Evolutionary conservation across 2,113 vertebrate genomes (phyloP), one percentile per base, ranked within the genome.

Genomic region (Meleagris gallopavo): DNA sequence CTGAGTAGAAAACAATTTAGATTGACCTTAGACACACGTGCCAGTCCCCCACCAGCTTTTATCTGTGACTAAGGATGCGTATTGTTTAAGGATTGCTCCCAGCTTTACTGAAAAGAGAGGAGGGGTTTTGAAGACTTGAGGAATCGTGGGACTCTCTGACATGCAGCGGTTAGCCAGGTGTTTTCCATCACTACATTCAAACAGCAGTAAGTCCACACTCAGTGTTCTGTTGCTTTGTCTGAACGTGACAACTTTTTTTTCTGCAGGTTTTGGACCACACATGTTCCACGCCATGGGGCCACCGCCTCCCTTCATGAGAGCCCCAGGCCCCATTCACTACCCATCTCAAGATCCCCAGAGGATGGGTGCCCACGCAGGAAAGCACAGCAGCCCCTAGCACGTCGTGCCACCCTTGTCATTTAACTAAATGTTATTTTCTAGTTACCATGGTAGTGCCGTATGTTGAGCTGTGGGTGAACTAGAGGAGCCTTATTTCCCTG

Each of bases 271-370:
- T 3, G 98, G 98, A 36, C 98, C 98, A 54, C 98, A 99, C 50
- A 98, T 99, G 98, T 98, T 98, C 94, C 98, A 98, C 8, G 97
- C 98, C 40, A 99, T 99, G 98, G 98, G 98, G 52, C 98, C 98
- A 14, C 99, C 99, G 0, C 98, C 98, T 67, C 98, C 99, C 92
- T 98, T 98, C 96, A 98, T 99, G 98, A 98, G 99, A 96, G 99
- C 99, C 65, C 98, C 99, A 10, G 99, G 99, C 83, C 98, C 98
- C 96, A 99, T 99, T 95, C 99, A 99, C 95, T 99, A 99, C 80
- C 99, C 99, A 0, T 99, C 99, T 91, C 99, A 99, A 97, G 99
- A 99, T 94, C 99, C 99, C 86, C 99, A 99, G 97, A 98, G 99
- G 90, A 99, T 99, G 99, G 99, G 99, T 9, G 99, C 99, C 70